Conservation (phyloP, 1,140 invertebrate genomes). For the Zeugodacus cucurbitae region DNA sequence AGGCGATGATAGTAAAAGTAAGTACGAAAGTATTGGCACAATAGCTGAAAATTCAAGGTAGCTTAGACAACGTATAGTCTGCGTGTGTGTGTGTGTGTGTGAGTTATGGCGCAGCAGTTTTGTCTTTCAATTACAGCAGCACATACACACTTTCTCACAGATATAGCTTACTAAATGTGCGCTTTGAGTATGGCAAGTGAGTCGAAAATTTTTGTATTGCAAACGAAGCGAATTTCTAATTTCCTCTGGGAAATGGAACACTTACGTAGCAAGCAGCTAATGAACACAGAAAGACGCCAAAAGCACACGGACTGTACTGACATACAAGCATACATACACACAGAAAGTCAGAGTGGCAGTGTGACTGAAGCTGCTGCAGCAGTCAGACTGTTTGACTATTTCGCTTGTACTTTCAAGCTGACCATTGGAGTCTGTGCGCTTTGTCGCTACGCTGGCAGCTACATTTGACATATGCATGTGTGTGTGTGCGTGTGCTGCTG, state of each 20-base stretch:
- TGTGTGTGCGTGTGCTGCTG: not conserved
- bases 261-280: not conserved
- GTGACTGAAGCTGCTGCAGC: not conserved
- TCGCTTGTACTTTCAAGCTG: not conserved
- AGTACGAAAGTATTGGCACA: not conserved
- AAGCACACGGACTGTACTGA: not conserved
- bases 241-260: conserved; percentile 15
- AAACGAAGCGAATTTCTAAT: conserved; percentile 24
- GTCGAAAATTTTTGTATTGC: not conserved
- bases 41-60: not conserved
- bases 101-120: not conserved
- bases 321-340: not conserved
- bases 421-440: not conserved
- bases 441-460: not conserved
- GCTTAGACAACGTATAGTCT: not conserved
- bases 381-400: not conserved
- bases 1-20: not conserved
- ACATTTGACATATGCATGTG: not conserved
- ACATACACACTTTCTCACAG: not conserved
- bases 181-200: not conserved
- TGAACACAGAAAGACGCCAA: not conserved
- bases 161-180: too few relatives aligned
- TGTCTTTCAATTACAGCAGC: not conserved
- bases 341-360: too few relatives aligned
- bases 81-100: not conserved